Conservation (phyloP, 1,140 invertebrate genomes). For the Samia ricini region DNA sequence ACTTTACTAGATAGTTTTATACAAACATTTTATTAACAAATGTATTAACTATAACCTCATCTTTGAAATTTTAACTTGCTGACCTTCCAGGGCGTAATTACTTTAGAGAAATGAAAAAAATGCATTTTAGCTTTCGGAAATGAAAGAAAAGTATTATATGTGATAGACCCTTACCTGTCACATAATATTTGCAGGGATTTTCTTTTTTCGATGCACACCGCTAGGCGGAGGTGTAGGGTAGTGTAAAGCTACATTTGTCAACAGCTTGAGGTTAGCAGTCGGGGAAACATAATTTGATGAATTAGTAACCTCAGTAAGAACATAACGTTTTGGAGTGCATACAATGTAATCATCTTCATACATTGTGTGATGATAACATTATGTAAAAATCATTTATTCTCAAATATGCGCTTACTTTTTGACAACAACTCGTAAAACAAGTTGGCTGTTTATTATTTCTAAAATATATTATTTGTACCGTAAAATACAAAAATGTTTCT, state of each 20-base stretch:
- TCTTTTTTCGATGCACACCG: slow-evolving; percentile 76
- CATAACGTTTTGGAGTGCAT: slow-evolving; percentile 76
- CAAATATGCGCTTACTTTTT: slow-evolving; percentile 73
- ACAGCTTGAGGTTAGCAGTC: slow-evolving; percentile 78
- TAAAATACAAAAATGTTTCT: background rate
- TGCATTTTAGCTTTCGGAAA: background rate
- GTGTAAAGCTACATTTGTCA: slow-evolving; percentile 78
- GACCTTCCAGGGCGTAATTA: too few species aligned
- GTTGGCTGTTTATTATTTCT: slow-evolving; percentile 36
- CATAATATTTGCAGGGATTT: slow-evolving; percentile 79
- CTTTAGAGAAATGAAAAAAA: too few species aligned
- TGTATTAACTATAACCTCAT: too few species aligned
- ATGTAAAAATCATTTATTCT: slow-evolving; percentile 54
- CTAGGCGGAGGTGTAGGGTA: slow-evolving; percentile 72
- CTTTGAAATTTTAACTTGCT: background rate
- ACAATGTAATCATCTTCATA: slow-evolving; percentile 73
- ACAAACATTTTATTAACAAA: too few species aligned
- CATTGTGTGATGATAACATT: slow-evolving; percentile 73
- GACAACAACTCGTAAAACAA: slow-evolving; percentile 49
- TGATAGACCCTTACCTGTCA: slow-evolving; percentile 69
- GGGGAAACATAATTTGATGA: slow-evolving; percentile 77
- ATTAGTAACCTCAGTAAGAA: slow-evolving; percentile 77
- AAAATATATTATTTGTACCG: background rate
- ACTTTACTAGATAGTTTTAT: too few species aligned
- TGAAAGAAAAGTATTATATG: background rate